Percentiles rank a stretch among this genome's conserved stretches.
phyloP scores from a whole-genome alignment of 2,888 invertebrate genomes.

The Lissonota sp. region DNA sequence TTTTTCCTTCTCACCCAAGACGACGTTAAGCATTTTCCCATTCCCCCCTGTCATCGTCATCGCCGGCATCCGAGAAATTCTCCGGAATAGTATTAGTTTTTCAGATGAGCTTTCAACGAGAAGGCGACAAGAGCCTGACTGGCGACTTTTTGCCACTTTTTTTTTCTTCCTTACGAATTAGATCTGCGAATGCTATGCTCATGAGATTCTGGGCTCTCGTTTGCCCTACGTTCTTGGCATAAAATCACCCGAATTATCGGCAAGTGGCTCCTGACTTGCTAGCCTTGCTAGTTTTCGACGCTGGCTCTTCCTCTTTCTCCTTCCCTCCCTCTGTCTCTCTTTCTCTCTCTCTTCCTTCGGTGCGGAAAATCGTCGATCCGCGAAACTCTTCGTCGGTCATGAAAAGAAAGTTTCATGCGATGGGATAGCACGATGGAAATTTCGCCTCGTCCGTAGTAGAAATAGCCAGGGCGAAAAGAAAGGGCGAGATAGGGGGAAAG shows the following conservation, averaged over 20 bases:
- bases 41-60: too few relatives aligned
- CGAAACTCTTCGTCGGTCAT: conserved; percentile 48
- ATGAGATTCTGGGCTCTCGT: conserved; percentile 8
- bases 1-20: conserved; percentile 2
- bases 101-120: too few relatives aligned
- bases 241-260: conserved; percentile 57
- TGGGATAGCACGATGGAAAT: conserved; percentile 54
- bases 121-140: neutral
- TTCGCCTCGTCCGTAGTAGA: conserved; percentile 22
- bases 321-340: neutral
- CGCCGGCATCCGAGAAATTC: too few relatives aligned
- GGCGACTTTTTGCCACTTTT: conserved; percentile 22
- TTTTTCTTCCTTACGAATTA: conserved; percentile 51
- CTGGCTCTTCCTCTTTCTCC: neutral
- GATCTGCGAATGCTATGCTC: conserved; percentile 31
- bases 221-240: conserved; percentile 49
- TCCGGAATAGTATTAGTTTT: too few relatives aligned
- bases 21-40: too few relatives aligned
- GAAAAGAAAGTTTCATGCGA: conserved; percentile 53
- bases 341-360: conserved; percentile 5
- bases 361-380: conserved; percentile 43
- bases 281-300: conserved; percentile 12
- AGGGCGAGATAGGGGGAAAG: neutral
- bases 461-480: neutral
- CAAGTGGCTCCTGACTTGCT: conserved; percentile 31